Evolutionary conservation across 2,113 vertebrate species (phyloP), one percentile per base, ranked within the genome.

Genomic region (Sclerurus mexicanus): DNA sequence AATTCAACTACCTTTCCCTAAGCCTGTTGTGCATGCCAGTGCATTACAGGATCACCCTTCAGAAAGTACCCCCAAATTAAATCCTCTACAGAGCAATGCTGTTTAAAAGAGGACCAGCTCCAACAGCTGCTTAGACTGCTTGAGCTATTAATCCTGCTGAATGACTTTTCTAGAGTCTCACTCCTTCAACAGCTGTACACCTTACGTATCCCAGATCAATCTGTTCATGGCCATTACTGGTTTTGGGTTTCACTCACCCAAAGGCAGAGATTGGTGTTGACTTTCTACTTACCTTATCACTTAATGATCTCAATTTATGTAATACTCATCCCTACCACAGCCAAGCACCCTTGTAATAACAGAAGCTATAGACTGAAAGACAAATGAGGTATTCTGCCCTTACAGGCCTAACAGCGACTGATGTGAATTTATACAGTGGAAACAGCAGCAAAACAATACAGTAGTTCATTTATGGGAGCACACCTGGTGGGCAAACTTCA

Each of bases 271-370:
- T 2, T 46, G 46, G 67, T 71, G 74, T 12, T 66, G 76, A 87
- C 62, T 77, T 93, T 93, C 77, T 44, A 59, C 35, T 74, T 75
- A 80, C 39, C 42, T 83, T 86, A 92, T 90, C 83, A 81, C 40
- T 85, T 86, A 95, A 95, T 93, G 66, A 95, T 80, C 46, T 58
- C 93, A 55, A 90, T 86, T 91, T 92, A 37, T 85, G 4, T 86
- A 67, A 87, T 72, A 74, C 64, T 90, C 60, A 84, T 68, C 44
- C 52, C 30, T 69, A 60, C 37, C 52, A 50, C n/a, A 77, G n/a
- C 21, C 3, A 4, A 88, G 59, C 59, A 77, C 12, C 17, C 7
- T 67, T 59, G 20, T 58, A 95, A 77, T 81, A 93, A 86, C 52
- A n/a, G 75, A 93, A 93, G 42, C 47, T 74, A 37, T 6, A 81